Conservation (phyloP, 2,888 invertebrate genomes). For the Dasysyrphus albostriatus region DNA sequence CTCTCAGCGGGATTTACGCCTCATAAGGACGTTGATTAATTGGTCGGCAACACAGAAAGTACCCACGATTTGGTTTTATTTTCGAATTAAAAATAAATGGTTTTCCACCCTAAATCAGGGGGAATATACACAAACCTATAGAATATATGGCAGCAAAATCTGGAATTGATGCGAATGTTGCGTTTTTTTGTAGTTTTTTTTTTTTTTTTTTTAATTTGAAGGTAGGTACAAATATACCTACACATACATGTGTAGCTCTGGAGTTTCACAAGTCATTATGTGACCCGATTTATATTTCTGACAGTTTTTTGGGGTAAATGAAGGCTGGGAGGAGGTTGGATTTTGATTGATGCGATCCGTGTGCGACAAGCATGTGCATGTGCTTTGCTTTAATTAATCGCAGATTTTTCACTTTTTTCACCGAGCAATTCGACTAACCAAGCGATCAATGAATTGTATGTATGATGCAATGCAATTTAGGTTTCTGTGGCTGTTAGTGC, state of each 20-base stretch:
- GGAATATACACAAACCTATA: background rate
- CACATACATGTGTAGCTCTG: slow-evolving; percentile 20
- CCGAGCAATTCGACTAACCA: background rate
- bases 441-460: background rate
- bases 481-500: slow-evolving; percentile 17
- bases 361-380: slow-evolving; percentile 56
- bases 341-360: slow-evolving; percentile 68
- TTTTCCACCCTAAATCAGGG: slow-evolving; percentile 32
- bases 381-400: slow-evolving; percentile 68
- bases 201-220: background rate
- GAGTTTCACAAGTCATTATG: slow-evolving; percentile 54
- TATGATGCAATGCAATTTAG: slow-evolving; percentile 37
- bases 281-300: slow-evolving; percentile 62
- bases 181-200: slow-evolving; percentile 62
- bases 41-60: slow-evolving; percentile 45
- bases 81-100: slow-evolving; percentile 53
- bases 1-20: slow-evolving; percentile 74
- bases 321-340: slow-evolving; percentile 20
- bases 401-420: slow-evolving; percentile 50
- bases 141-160: slow-evolving; percentile 27
- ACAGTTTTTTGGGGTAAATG: slow-evolving; percentile 28
- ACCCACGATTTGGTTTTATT: slow-evolving; percentile 52
- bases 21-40: slow-evolving; percentile 75
- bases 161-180: slow-evolving; percentile 65
- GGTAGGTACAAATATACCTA: background rate